Conservation (phyloP, 2,797 vertebrate genomes). For the Sebastes goodei region DNA sequence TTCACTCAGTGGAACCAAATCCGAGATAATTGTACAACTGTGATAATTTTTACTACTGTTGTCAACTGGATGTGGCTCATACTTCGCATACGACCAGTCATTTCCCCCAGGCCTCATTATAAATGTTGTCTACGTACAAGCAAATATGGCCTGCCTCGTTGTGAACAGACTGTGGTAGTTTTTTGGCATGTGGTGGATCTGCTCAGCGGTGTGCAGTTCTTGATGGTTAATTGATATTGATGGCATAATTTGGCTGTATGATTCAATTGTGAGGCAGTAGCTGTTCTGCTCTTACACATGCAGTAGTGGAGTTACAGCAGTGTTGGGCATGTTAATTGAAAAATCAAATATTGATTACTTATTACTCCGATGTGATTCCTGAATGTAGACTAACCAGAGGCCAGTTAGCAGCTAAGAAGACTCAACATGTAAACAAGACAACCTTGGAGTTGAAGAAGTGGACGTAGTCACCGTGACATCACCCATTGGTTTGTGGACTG, state of each 20-base stretch:
- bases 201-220: conserved; percentile 2
- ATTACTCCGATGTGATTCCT: neutral
- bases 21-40: neutral
- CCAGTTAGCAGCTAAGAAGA: neutral
- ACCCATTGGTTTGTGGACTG: too few relatives aligned
- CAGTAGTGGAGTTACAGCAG: neutral
- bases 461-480: accelerated
- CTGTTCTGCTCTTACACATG: neutral
- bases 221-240: conserved; percentile 20
- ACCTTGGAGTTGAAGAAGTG: neutral
- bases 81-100: neutral
- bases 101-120: neutral
- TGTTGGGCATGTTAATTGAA: neutral
- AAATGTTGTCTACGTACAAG: conserved; percentile 4
- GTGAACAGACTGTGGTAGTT: conserved; percentile 15
- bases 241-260: conserved; percentile 33
- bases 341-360: neutral
- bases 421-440: neutral
- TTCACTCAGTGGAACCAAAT: conserved; percentile 6
- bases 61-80: neutral
- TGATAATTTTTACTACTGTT: neutral
- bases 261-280: neutral
- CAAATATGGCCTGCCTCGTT: conserved; percentile 27
- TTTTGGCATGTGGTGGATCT: conserved; percentile 22
- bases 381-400: neutral